Base-by-base conservation (phyloP, 1,140 invertebrate genomes). In the Drosophila burlai region DNA sequence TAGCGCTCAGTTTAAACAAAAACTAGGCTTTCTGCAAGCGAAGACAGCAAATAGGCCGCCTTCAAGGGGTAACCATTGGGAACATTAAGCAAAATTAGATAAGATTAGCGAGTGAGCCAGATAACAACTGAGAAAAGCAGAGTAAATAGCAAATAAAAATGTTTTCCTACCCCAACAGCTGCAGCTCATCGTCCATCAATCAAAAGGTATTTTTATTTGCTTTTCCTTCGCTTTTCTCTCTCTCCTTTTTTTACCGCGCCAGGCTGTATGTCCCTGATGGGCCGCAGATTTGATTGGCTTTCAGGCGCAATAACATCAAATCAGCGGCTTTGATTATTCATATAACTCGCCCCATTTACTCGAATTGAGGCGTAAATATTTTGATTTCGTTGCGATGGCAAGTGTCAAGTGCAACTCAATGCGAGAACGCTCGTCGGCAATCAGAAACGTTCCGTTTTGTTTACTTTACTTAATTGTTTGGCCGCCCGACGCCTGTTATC, bases 351-450 rank as follows among this genome's bases (percentile, higher is more conserved):
- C 66, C 63, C 79, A 71, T 82, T 85, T 81, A 36, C 38, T 60
- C 38, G 9, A 84, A 76, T 85, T 57, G 57, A 69, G 45, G 59
- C 81, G 81, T 69, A 89, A 89, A 85, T 90, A 90, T 78, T 84
- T 78, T 84, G 47, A 81, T 75, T 82, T 81, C 66, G 58, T 80
- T 47, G 45, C 42, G 74, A 76, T 55, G 72, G 49, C 49, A 61
- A 60, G 50, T 73, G 67, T 73, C 69, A 69, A 52, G 52, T 79
- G 75, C 55, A 67, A 55, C 40, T 67, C 54, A 65, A 65, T 76
- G 52, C 63, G 46, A 49, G 42, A 21, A 42, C 31, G 15, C 46
- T 50, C 6, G 40, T 38, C 43, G 68, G 24, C 65, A 59, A 71
- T 71, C 36, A 49, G 18, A 49, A 72, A 34, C 42, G 13, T 8